Conservation (phyloP, 2,113 vertebrate species). For the Poecilia latipinna region DNA sequence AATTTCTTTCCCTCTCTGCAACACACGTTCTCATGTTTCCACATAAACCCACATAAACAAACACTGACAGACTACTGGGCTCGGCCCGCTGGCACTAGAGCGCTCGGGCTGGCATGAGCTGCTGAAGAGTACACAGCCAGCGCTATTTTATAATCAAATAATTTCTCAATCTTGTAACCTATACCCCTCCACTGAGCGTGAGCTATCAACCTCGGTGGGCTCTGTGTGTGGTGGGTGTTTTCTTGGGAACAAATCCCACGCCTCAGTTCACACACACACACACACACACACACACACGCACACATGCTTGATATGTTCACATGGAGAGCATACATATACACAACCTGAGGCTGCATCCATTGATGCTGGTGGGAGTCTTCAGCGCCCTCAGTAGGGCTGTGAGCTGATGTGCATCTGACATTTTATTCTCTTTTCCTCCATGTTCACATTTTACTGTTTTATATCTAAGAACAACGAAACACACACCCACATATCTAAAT, state of each 20-base stretch:
- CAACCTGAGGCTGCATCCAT: conserved; percentile 44
- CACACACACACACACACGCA: neutral
- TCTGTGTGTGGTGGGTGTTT: conserved; percentile 69
- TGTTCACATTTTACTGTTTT: neutral
- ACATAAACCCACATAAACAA: conserved; percentile 18
- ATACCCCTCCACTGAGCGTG: conserved; percentile 46
- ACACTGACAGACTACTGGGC: conserved; percentile 20
- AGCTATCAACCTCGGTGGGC: conserved; percentile 63
- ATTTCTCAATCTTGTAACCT: conserved; percentile 71
- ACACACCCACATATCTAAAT: neutral
- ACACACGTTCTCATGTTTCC: conserved; percentile 10
- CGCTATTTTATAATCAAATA: conserved; percentile 71
- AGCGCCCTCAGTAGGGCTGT: conserved; percentile 60
- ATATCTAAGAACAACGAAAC: neutral
- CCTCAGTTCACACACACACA: conserved; percentile 24
- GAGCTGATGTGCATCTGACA: conserved; percentile 29
- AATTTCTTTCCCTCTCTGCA: conserved; percentile 39
- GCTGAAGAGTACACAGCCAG: conserved; percentile 55
- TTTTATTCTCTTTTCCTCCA: neutral
- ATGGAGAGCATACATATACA: conserved; percentile 24
- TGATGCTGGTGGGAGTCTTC: conserved; percentile 33
- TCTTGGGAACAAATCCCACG: conserved; percentile 59
- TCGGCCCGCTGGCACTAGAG: conserved; percentile 50
- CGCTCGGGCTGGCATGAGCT: conserved; percentile 52
- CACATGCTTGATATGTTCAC: conserved; percentile 16